Conservation (phyloP, 2,113 vertebrate genomes). For the Nycticryphes semicollaris region DNA sequence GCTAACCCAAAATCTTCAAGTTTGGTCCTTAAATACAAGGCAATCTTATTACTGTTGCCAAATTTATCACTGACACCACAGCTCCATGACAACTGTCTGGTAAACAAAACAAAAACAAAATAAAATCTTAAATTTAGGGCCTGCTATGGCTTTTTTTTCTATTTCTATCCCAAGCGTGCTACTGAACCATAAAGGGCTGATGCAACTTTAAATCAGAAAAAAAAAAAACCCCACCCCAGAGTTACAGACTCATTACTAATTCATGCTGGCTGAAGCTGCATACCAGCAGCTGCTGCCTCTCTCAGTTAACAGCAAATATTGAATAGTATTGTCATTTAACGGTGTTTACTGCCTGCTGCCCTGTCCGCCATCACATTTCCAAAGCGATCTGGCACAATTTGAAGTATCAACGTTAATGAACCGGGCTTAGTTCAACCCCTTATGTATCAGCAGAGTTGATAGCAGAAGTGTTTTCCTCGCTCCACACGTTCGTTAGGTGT, state of each 20-base stretch:
- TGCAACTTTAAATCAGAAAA: conserved; percentile 30
- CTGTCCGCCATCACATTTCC: background rate
- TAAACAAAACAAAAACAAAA: background rate
- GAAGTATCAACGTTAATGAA: background rate
- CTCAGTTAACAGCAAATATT: conserved; percentile 55
- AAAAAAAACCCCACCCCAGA: background rate
- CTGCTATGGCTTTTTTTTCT: background rate
- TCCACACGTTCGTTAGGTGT: background rate
- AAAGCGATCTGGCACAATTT: background rate
- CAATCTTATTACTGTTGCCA: background rate
- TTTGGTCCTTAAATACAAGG: background rate
- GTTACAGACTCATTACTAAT: conserved; percentile 52
- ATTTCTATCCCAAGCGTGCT: background rate
- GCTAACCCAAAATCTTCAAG: background rate
- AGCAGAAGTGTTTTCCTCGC: background rate
- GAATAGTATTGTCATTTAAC: conserved; percentile 31
- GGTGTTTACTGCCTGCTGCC: conserved; percentile 18
- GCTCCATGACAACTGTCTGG: background rate
- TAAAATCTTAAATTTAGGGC: background rate
- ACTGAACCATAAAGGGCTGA: background rate
- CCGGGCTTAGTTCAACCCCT: background rate
- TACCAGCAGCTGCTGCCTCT: conserved; percentile 55
- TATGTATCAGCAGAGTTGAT: background rate
- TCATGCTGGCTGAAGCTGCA: conserved; percentile 49
- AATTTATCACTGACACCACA: background rate